phyloP scores from a whole-genome alignment of 2,888 invertebrate species.

The Balanococcus diminutus region DNA sequence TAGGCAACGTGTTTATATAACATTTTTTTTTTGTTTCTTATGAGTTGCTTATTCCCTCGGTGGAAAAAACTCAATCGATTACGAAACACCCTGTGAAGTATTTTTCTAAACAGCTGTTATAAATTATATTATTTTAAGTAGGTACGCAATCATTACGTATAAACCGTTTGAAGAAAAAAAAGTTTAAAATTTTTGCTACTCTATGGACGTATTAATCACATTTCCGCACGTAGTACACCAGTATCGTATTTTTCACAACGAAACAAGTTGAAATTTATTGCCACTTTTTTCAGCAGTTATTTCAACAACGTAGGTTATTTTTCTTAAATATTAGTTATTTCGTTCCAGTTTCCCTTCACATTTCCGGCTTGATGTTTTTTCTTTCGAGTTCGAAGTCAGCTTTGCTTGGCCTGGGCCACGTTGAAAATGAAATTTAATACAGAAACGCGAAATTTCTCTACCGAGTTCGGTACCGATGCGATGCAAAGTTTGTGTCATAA shows the following conservation, averaged over 20 bases:
- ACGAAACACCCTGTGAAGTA: too few species aligned
- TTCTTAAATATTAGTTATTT: slow-evolving; percentile 17
- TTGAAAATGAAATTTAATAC: not conserved
- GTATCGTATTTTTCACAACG: not conserved
- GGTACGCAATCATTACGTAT: not conserved
- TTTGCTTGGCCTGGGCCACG: not conserved
- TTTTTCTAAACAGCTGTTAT: too few species aligned
- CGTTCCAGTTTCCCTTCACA: slow-evolving; percentile 7
- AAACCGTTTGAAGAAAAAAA: slow-evolving; percentile 6
- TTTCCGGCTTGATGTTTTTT: not conserved
- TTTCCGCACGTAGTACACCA: not conserved
- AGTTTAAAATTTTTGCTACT: not conserved
- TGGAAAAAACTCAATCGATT: too few species aligned
- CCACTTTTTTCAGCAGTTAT: slow-evolving; percentile 17
- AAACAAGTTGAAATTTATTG: slow-evolving; percentile 13
- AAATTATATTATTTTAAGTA: not conserved
- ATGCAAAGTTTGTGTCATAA: slow-evolving; percentile 12
- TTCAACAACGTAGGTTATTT: slow-evolving; percentile 11
- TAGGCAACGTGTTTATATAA: too few species aligned
- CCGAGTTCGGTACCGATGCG: not conserved
- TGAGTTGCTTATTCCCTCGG: too few species aligned
- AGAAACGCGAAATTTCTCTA: not conserved
- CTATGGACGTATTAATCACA: not conserved
- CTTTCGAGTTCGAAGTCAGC: not conserved
- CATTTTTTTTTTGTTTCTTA: too few species aligned